Base-by-base conservation (phyloP, 1,140 invertebrate species). In the Bombus balteatus region DNA sequence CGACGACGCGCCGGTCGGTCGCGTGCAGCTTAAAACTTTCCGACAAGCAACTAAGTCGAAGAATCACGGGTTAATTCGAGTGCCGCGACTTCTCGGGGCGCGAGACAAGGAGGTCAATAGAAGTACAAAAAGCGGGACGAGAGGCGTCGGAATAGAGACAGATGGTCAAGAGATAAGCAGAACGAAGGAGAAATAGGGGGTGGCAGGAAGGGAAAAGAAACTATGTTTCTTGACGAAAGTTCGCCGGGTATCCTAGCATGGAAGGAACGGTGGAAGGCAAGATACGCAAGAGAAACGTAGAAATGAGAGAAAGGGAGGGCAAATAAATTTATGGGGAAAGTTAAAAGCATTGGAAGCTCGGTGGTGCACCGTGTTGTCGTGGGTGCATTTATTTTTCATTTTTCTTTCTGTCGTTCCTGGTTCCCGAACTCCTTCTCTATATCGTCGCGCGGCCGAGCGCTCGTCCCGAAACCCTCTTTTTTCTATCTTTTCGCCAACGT, bases 291-390 rank as follows among this genome's bases (percentile, higher is more conserved):
- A 32, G 5, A 25, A 9, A 81, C 37, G 32, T 34, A 59, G 28
- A 80, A 34, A 34, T 15, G 65, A 34, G 32, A 34, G 62, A 65
- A 28, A 65, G 62, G 32, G n/a, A 66, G 25, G 10, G 62, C 87
- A 94, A 94, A 94, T 94, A 94, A 94, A 94, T 94, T 94, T 94
- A 94, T 93, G 92, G 90, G 75, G 53, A 92, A 94, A 94, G 93
- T 94, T 94, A 93, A 93, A 92, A 93, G 93, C 89, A 92, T 92
- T 87, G 90, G 92, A 90, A 92, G 91, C 91, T 93, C 88, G 86
- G 88, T 88, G 86, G 83, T 90, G 88, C 88, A 87, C 81, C 83
- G 89, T 88, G 90, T 87, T 89, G 86, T 89, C 89, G 82, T 79
- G 79, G 83, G 86, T 82, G 86, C 87, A 86, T 93, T 90, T 91